Base-by-base conservation (phyloP, 2,888 invertebrate genomes). In the Hypomecis punctinalis region DNA sequence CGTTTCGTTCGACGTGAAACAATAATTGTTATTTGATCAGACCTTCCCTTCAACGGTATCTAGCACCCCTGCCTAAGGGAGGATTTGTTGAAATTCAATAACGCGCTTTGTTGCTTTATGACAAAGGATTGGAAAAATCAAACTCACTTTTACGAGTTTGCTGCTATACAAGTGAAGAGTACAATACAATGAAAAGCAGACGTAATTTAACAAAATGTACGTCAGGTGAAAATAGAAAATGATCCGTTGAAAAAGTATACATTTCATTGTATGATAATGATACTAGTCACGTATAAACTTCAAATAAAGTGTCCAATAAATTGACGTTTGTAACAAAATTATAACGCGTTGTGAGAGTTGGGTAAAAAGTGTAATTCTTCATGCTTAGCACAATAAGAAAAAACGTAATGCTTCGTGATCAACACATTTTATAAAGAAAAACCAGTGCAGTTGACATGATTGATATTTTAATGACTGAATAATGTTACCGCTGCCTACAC, bases 71-170 rank as follows among this genome's bases (percentile, higher is more conserved):
- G 69, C 75, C 73, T 74, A 71, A 64, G 70, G 75, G 73, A 74
- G 80, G 83, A 82, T 82, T 85, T 81, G 76, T 75, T 78, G 77
- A 79, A 84, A 84, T 86, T 82, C 78, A 79, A 84, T 83, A 83
- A 83, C 75, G 76, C 73, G 81, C 77, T 84, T 82, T 84, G 81
- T 82, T 83, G 82, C 75, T 78, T 75, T 73, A 75, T 71, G 69
- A 82, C 77, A 82, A 83, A 82, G 79, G 76, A 76, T 76, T 66
- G 73, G 70, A 60, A 79, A 52, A 76, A 76, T 76, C 68, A 71
- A 69, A 76, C 76, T 75, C 57, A 71, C 65, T 75, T 77, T 75
- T 74, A 64, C 66, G 55, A 72, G 47, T 67, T 67, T 43, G 45
- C 52, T 68, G 63, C 59, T 59, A 52, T 58, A 42, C 47, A 60